Conservation (phyloP, 2,797 vertebrate genomes). For the Garrulus glandarius region DNA sequence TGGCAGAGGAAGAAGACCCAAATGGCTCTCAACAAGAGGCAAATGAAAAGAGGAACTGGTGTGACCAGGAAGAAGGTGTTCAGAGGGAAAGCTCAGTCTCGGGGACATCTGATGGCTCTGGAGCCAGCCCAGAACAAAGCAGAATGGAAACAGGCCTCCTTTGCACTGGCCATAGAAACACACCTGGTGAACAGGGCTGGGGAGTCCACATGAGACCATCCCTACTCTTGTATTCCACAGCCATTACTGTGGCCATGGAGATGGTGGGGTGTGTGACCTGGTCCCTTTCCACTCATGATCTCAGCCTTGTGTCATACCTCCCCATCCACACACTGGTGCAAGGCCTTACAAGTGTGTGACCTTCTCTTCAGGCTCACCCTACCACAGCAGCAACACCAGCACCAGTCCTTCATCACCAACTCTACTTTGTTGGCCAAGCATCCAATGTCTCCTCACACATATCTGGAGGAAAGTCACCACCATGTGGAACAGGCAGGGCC, state of each 20-base stretch:
- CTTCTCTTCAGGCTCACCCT: not conserved
- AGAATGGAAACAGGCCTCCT: not conserved
- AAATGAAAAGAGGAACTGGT: not conserved
- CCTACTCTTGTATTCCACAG: not conserved
- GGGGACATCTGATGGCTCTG: not conserved
- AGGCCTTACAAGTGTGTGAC: not conserved
- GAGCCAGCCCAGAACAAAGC: not conserved
- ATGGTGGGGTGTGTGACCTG: not conserved
- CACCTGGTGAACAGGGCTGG: not conserved
- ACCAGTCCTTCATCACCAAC: not conserved
- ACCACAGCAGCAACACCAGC: not conserved
- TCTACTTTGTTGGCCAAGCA: not conserved
- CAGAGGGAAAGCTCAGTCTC: not conserved
- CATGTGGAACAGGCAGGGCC: not conserved
- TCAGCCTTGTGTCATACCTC: not conserved
- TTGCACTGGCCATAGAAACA: not conserved
- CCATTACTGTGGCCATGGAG: not conserved
- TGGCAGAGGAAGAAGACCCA: not conserved
- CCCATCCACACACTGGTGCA: not conserved
- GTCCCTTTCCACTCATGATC: not conserved
- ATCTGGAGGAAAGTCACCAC: not conserved
- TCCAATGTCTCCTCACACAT: not conserved
- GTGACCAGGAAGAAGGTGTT: not conserved
- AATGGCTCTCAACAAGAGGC: not conserved
- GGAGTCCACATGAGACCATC: not conserved